Base-by-base conservation (phyloP, 2,113 vertebrate genomes). In the Dasypus novemcinctus region DNA sequence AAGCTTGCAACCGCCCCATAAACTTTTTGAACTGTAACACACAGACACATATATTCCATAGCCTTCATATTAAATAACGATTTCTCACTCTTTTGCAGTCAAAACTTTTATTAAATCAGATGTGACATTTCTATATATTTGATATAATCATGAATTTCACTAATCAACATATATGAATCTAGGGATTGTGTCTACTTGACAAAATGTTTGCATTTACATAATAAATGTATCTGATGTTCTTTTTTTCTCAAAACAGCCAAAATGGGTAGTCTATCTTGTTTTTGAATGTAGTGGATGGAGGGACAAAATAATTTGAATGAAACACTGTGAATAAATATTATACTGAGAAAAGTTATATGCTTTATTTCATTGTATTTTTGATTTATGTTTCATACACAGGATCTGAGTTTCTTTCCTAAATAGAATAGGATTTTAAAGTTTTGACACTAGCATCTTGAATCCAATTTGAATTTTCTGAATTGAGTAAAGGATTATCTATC, bases 381-480 rank as follows among this genome's bases (percentile, higher is more conserved):
- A 3, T 82, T 91, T 76, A 9, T 18, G 17, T 85, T 94, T 88
- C 91, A 46, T 21, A 95, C 88, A 93, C 52, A 75, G 91, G 5
- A 0, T 5, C 52, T 69, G 18, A 5, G 17, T 33, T 96, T 91
- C 18, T 81, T 93, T 91, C 18, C 71, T 21, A n/a, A 81, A 4
- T 21, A 46, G 52, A 74, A 61, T 7, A 41, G 38, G 17, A 17
- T 69, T 78, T 78, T 52, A 64, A 90, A 90, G 3, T 87, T 92
- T 79, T 85, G 36, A 38, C 2, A 31, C 5, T 31, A 49, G 12
- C 29, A 54, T 91, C 27, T 86, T 78, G 66, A 93, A 46, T 93
- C 18, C 87, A 88, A 29, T 4, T 52, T 68, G 7, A 54, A 33
- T 92, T 83, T 85, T 92, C 17, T 74, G 74, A 87, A 83, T 66